Evolutionary conservation across 2,888 invertebrate genomes (phyloP).

Genomic region (Parochlus steinenii): DNA sequence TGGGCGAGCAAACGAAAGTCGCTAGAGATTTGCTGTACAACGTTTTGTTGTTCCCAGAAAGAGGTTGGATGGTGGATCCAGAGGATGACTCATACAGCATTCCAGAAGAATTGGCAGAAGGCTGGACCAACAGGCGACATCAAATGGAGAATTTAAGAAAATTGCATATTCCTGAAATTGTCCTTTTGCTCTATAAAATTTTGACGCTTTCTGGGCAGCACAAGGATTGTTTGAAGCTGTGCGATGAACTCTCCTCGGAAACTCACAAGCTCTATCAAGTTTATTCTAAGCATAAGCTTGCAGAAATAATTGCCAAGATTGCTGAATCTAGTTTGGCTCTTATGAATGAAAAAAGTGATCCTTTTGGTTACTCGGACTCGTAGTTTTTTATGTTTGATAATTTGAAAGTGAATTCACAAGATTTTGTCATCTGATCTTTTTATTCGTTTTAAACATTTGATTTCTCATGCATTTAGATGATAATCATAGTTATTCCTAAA

Average conservation of each 20-base stretch:
- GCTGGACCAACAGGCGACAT: slow-evolving; percentile 35
- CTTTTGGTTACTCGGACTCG: slow-evolving; percentile 79
- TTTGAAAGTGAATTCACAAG: too few species aligned
- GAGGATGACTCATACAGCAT: too few species aligned
- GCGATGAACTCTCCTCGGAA: slow-evolving; percentile 65
- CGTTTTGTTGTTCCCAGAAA: slow-evolving; percentile 73
- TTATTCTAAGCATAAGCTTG: slow-evolving; percentile 57
- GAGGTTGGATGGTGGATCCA: slow-evolving; percentile 75
- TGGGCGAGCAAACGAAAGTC: slow-evolving; percentile 53
- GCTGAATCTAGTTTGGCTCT: slow-evolving; percentile 61
- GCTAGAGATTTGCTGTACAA: slow-evolving; percentile 69
- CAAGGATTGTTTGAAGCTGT: slow-evolving; percentile 60
- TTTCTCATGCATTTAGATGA: too few species aligned
- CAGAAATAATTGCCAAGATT: slow-evolving; percentile 57
- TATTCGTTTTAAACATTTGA: too few species aligned
- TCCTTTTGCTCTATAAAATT: slow-evolving; percentile 60
- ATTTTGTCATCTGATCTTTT: too few species aligned
- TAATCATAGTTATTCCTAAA: too few species aligned
- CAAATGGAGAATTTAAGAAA: slow-evolving; percentile 61
- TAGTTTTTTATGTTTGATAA: too few species aligned
- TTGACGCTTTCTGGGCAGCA: slow-evolving; percentile 58
- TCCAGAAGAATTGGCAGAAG: slow-evolving; percentile 24
- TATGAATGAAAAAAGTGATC: slow-evolving; percentile 62
- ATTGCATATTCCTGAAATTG: slow-evolving; percentile 70
- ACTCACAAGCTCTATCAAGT: slow-evolving; percentile 65